A percentile compares a stretch with the other conserved stretches of the same genome.
Conservation (phyloP, 1,140 invertebrate species). For the Augochlora pura region DNA sequence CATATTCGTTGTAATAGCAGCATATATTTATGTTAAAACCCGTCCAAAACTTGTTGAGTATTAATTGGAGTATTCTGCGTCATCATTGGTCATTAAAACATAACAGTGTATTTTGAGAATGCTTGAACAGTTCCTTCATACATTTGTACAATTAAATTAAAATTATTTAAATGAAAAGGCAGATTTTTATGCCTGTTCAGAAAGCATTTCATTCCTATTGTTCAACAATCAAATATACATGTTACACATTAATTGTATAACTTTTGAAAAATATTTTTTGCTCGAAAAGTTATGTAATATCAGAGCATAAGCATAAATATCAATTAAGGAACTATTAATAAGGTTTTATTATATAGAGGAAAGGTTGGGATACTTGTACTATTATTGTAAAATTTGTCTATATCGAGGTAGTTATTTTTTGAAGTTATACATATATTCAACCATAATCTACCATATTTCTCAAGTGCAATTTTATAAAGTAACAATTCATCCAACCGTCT, state of each 20-base stretch:
- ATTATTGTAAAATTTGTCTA: conserved; percentile 34
- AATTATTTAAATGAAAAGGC: conserved; percentile 39
- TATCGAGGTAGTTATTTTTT: conserved; percentile 32
- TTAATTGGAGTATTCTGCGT: conserved; percentile 54
- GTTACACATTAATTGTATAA: conserved; percentile 41
- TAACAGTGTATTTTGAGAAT: conserved; percentile 43
- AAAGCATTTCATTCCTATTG: conserved; percentile 34
- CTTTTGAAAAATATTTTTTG: conserved; percentile 52
- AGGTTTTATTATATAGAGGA: conserved; percentile 41
- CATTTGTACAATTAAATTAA: conserved; percentile 40
- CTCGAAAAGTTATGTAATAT: conserved; percentile 39
- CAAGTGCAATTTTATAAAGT: conserved; percentile 29
- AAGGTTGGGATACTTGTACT: conserved; percentile 30
- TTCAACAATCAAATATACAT: conserved; percentile 23
- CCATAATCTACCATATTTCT: conserved; percentile 18
- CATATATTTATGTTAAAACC: conserved; percentile 89
- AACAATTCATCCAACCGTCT: background rate
- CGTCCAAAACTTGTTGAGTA: conserved; percentile 81
- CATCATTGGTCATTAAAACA: conserved; percentile 47
- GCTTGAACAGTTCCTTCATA: conserved; percentile 43
- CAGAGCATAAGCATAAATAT: conserved; percentile 19
- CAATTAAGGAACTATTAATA: conserved; percentile 15
- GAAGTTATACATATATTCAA: conserved; percentile 20
- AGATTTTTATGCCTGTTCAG: conserved; percentile 20
- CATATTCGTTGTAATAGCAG: conserved; percentile 86